Evolutionary conservation across 2,113 vertebrate genomes (phyloP).

Genomic region (Paraplagusia blochii): DNA sequence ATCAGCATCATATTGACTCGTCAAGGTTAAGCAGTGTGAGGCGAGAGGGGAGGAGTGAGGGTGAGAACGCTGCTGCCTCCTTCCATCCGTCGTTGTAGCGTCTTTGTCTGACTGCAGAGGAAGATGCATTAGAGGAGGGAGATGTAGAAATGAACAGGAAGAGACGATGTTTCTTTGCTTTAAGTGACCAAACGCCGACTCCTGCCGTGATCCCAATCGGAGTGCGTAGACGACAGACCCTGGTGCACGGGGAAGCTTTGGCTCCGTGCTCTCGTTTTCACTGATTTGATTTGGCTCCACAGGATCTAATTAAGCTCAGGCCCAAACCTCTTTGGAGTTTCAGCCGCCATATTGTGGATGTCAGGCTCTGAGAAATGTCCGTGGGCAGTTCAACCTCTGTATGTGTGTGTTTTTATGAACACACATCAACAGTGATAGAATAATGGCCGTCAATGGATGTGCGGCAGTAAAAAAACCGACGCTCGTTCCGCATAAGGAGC

Average conservation of each 20-base stretch:
- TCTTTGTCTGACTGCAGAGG: slow-evolving; percentile 55
- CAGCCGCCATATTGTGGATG: slow-evolving; percentile 70
- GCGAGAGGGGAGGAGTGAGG: slow-evolving; percentile 54
- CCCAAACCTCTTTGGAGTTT: slow-evolving; percentile 71
- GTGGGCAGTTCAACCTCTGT: slow-evolving; percentile 59
- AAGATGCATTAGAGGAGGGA: slow-evolving; percentile 36
- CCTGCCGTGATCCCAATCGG: slow-evolving; percentile 52
- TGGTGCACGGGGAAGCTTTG: slow-evolving; percentile 52
- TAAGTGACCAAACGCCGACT: slow-evolving; percentile 20
- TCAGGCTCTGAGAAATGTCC: slow-evolving; percentile 71
- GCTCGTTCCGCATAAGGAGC: slow-evolving; percentile 32
- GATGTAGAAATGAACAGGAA: slow-evolving; percentile 23
- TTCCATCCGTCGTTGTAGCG: slow-evolving; percentile 42
- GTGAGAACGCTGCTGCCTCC: slow-evolving; percentile 45
- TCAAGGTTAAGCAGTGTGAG: slow-evolving; percentile 78
- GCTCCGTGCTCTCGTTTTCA: slow-evolving; percentile 66
- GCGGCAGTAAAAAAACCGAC: slow-evolving; percentile 50
- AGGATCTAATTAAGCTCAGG: slow-evolving; percentile 74
- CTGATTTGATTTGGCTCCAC: slow-evolving; percentile 77
- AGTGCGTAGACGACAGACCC: slow-evolving; percentile 45
- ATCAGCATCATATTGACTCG: slow-evolving; percentile 76
- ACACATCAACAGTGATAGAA: slow-evolving; percentile 51
- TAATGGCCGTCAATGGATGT: slow-evolving; percentile 60
- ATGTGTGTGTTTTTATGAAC: slow-evolving; percentile 61
- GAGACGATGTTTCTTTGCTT: slow-evolving; percentile 22